A percentile compares a stretch with the other conserved stretches of the same genome.
Evolutionary conservation across 2,113 vertebrate species (phyloP).

Genomic region (Plotosus lineatus): DNA sequence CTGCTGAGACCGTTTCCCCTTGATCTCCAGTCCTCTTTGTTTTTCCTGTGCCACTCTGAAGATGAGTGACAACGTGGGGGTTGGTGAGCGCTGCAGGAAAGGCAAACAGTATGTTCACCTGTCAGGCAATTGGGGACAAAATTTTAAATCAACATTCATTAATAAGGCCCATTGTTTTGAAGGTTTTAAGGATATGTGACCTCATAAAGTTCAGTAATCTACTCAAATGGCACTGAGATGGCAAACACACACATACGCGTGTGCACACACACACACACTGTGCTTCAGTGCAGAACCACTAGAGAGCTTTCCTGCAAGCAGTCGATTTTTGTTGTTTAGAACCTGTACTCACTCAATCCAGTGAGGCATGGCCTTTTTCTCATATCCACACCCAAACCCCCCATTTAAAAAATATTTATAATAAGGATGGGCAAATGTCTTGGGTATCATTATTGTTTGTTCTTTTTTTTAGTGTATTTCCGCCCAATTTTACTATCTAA

Average conservation of each 20-base stretch:
- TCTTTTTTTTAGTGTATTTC: too few relatives aligned
- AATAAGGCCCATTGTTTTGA: neutral
- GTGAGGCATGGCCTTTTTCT: constrained; percentile 17
- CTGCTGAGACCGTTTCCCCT: neutral
- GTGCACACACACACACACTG: too few relatives aligned
- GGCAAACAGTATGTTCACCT: constrained; percentile 14
- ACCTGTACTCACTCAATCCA: neutral
- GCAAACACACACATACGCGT: too few relatives aligned
- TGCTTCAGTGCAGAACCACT: neutral
- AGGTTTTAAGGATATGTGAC: neutral
- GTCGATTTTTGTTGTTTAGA: constrained; percentile 33
- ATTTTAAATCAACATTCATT: neutral
- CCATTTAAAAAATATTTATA: neutral
- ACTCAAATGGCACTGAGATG: constrained; percentile 4
- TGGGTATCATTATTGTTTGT: too few relatives aligned
- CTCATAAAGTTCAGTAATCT: constrained; percentile 8
- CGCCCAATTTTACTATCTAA: too few relatives aligned
- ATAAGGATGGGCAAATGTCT: too few relatives aligned
- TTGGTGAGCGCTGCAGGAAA: neutral
- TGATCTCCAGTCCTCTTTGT: neutral
- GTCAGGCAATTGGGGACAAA: neutral
- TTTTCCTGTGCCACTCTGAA: constrained; percentile 1
- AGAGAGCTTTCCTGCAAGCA: constrained; percentile 26
- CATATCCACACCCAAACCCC: constrained; percentile 28
- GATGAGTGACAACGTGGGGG: constrained; percentile 5